Conservation (phyloP, 2,797 vertebrate genomes). For the Dicrostonyx torquatus region DNA sequence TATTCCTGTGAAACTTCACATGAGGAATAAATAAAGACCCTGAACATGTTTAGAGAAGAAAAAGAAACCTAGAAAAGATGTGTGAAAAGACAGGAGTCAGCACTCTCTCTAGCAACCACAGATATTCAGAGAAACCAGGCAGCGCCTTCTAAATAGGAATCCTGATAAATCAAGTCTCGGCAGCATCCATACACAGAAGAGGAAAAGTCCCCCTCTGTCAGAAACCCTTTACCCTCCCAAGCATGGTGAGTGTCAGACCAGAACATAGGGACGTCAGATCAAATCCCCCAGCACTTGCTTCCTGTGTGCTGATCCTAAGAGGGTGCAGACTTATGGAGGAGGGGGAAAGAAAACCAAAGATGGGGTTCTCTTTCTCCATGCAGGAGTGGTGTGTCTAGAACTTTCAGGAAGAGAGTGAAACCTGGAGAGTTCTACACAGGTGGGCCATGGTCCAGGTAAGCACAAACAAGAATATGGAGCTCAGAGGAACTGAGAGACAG, state of each 20-base stretch:
- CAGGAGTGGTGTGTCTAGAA: background rate
- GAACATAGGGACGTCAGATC: background rate
- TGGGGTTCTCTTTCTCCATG: background rate
- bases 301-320: background rate
- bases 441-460: background rate
- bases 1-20: background rate
- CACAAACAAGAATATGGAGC: background rate
- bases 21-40: background rate
- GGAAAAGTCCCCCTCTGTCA: too few species aligned
- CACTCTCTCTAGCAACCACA: background rate
- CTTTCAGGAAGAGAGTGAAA: background rate
- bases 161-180: background rate
- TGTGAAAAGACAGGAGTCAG: background rate
- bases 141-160: background rate
- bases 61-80: background rate
- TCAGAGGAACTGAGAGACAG: background rate
- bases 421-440: too few species aligned
- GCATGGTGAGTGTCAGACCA: background rate
- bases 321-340: background rate
- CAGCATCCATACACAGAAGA: background rate
- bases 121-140: background rate
- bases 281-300: background rate
- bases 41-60: background rate
- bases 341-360: background rate
- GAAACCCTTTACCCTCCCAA: background rate